Evolutionary conservation across 2,888 invertebrate species (phyloP), one percentile per base, ranked within the genome.

Genomic region (Platycnemis pennipes): DNA sequence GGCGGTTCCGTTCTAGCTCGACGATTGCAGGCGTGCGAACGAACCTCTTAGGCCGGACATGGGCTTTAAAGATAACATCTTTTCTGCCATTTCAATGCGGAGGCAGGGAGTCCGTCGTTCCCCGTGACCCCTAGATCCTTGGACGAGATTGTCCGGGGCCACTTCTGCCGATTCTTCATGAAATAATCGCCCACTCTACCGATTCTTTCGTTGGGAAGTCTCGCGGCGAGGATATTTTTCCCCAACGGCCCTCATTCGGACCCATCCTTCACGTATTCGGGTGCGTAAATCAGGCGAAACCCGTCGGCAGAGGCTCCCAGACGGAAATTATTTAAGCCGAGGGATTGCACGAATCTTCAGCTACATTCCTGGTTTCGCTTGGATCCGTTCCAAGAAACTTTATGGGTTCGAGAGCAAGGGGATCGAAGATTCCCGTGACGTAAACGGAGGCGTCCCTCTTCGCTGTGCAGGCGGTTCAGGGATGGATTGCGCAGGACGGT

Each of bases 1-100:
- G 77, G n/a, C 77, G 77, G 0, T 37, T 7, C 31, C 13, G 31
- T 77, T 77, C 77, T 11, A 37, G 37, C 31, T 77, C 37, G 37
- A 37, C 37, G 77, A 77, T 37, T 5, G 37, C 77, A 37, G 31
- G 22, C n/a, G n/a, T n/a, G 1, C 77, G 37, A 11, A 11, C 1
- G 16, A n/a, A 4, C 31, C 26, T 37, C 37, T 37, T 11, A 37
- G 16, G 77, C 26, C 37, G 2, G 5, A 22, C 63, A 26, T 37
- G 37, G 77, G 11, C 77, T 63, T 37, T 37, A 16, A 77, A 77
- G 77, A 77, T 77, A 77, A 77, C 31, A 77, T 77, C 77, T 77
- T 77, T 77, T 77, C 77, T 77, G 77, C 77, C 37, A 37, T 37
- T 77, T 77, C 77, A 77, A 63, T 77, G 77, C 37, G 77, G 37